Percentiles rank a stretch among this genome's conserved stretches.
Evolutionary conservation across 2,113 vertebrate species (phyloP).

Genomic region (Psephotus haematonotus): DNA sequence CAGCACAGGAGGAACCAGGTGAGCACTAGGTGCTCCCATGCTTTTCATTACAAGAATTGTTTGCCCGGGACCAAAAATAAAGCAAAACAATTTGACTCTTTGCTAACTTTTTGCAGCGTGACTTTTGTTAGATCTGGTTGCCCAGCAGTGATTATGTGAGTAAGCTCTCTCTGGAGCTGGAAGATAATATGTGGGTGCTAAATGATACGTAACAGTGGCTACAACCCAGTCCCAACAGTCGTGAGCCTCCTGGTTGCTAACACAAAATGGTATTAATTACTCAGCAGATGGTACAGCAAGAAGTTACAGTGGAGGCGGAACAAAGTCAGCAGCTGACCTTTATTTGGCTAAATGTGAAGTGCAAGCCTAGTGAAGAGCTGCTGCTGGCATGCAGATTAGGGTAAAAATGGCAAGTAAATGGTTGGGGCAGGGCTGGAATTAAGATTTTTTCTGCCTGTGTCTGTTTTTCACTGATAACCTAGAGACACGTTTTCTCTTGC

Average conservation of each 20-base stretch:
- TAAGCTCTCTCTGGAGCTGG: not conserved
- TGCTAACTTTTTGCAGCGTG: not conserved
- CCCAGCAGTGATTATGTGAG: not conserved
- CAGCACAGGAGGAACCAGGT: not conserved
- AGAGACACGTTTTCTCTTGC: not conserved
- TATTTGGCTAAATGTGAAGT: not conserved
- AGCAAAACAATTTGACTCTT: not conserved
- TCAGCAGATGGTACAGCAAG: not conserved
- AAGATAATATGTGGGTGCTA: not conserved
- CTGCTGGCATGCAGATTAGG: not conserved
- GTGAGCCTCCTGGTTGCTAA: fast-evolving
- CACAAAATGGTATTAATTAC: not conserved
- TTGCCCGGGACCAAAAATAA: not conserved
- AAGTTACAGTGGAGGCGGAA: not conserved
- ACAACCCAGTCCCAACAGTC: not conserved
- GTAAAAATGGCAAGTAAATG: not conserved
- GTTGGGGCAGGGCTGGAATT: not conserved
- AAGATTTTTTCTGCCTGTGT: not conserved
- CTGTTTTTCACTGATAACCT: not conserved
- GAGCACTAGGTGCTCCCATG: not conserved
- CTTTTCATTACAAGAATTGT: not conserved
- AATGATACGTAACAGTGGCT: fast-evolving
- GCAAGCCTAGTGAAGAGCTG: not conserved
- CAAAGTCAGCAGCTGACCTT: not conserved
- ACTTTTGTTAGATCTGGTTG: not conserved